A percentile compares a stretch with the other conserved stretches of the same genome.
phyloP scores from a whole-genome alignment of 2,888 invertebrate species.

The Lasioglossum malachurum region DNA sequence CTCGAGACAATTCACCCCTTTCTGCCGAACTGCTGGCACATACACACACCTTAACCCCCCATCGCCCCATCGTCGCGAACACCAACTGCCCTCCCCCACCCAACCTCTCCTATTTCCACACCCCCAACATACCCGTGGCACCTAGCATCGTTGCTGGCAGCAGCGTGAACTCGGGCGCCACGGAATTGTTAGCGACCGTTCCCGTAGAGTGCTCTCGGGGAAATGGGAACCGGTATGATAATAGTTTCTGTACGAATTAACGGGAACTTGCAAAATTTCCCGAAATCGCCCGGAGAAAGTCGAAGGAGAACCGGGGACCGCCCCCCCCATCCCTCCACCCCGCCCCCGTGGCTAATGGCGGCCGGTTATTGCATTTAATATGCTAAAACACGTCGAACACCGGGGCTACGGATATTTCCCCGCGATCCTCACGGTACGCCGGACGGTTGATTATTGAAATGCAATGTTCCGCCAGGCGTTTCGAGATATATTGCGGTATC shows the following conservation, averaged over 20 bases:
- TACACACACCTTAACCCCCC: slow-evolving; percentile 27
- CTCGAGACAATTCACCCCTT: slow-evolving; percentile 54
- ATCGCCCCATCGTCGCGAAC: background rate
- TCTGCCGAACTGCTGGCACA: slow-evolving; percentile 21
- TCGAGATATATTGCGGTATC: slow-evolving; percentile 27
- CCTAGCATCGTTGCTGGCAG: slow-evolving; percentile 2
- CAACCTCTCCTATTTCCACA: background rate
- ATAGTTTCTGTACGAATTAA: slow-evolving; percentile 63
- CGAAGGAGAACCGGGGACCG: background rate
- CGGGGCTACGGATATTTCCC: slow-evolving; percentile 21
- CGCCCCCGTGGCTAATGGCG: background rate
- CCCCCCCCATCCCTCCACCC: background rate
- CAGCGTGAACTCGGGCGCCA: slow-evolving; percentile 15
- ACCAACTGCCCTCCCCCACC: background rate
- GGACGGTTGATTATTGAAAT: slow-evolving; percentile 34
- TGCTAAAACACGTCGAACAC: slow-evolving; percentile 31
- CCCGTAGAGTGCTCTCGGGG: slow-evolving; percentile 17
- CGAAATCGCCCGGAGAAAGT: slow-evolving; percentile 51
- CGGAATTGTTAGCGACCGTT: slow-evolving; percentile 56
- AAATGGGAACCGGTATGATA: slow-evolving; percentile 30
- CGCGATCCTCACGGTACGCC: background rate
- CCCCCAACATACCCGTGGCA: background rate
- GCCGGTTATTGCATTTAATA: slow-evolving; percentile 46
- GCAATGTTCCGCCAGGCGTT: slow-evolving; percentile 23
- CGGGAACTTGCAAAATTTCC: slow-evolving; percentile 59